Base-by-base conservation (phyloP, 2,797 vertebrate genomes). In the Myotis planiceps region DNA sequence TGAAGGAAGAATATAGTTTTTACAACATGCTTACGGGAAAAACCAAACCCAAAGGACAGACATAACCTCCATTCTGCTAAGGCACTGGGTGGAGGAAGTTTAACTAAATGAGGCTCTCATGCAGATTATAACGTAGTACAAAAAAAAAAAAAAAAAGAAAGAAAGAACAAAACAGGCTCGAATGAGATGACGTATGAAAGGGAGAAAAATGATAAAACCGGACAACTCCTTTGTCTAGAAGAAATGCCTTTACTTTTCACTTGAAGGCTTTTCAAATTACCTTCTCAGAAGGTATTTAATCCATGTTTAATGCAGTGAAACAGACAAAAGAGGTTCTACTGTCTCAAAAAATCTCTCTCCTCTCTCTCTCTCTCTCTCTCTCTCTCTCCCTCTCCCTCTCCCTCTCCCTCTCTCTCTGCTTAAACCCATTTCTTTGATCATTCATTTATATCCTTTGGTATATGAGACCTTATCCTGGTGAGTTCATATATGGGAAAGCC, bases 11-110 rank as follows among this genome's bases (percentile, higher is more conserved):
- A 97, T 97, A 97, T 93, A 97, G 80, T 94, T 97, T 97, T 97
- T 87, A 98, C 98, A 98, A 98, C 94, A 98, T 98, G 98, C 97
- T 98, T 98, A 98, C n/a, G 18, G 97, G 94, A 98, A 97, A 93
- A 96, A 97, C 90, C 97, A 98, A 98, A 98, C 98, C 98, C 98
- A 81, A 98, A 97, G 92, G 96, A 96, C 97, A 29, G 0, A 97
- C 96, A 97, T 96, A 95, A 92, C 78, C 85, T 97, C 89, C 79
- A 39, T 94, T 94, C 92, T 98, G 92, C 80, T 96, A 93, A 92
- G 91, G 92, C 92, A 94, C 86, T 98, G 98, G 98, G 98, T 0
- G 97, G 98, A 98, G 97, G 87, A 95, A 79, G 21, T 81, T 95
- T 96, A 96, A 82, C 51, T 98, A 97, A 97, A 94, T 93, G 86